Conservation (phyloP, 1,140 invertebrate genomes). For the Neocloeon triangulifer region DNA sequence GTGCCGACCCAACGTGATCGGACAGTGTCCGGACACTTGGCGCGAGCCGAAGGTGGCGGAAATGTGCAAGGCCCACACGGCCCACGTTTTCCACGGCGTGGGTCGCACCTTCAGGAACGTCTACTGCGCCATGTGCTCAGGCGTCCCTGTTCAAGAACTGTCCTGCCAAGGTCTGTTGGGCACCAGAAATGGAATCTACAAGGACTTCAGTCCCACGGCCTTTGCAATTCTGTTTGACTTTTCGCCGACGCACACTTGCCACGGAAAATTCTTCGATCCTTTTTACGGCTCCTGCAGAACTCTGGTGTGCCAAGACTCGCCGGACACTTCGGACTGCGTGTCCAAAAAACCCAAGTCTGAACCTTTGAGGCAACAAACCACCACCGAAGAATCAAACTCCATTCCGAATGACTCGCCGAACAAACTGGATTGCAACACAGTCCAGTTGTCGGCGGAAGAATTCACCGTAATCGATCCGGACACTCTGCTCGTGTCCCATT, state of each 20-base stretch:
- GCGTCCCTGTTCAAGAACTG: slow-evolving; percentile 17
- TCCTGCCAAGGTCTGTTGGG: slow-evolving; percentile 13
- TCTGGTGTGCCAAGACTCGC: slow-evolving; percentile 14
- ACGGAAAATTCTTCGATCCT: slow-evolving; percentile 21
- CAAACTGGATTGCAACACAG: too few species aligned
- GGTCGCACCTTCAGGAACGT: slow-evolving; percentile 24
- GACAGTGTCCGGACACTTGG: not conserved
- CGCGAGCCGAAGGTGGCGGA: not conserved
- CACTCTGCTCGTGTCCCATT: slow-evolving; percentile 15
- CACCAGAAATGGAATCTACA: slow-evolving; percentile 8
- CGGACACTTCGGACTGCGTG: too few species aligned
- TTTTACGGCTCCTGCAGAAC: slow-evolving; percentile 23
- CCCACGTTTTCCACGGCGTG: slow-evolving; percentile 17
- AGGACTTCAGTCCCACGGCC: slow-evolving; percentile 19
- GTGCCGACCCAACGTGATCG: slow-evolving; percentile 3
- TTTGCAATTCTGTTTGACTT: slow-evolving; percentile 28
- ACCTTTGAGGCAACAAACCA: too few species aligned
- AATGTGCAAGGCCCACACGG: slow-evolving; percentile 18
- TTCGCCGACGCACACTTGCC: slow-evolving; percentile 4
- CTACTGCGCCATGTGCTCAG: slow-evolving; percentile 31
- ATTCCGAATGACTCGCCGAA: too few species aligned
- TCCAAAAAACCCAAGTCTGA: too few species aligned
- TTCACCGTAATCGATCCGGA: slow-evolving; percentile 17
- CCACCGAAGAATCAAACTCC: too few species aligned
- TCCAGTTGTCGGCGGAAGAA: slow-evolving; percentile 11